Conservation (phyloP, 2,113 vertebrate species). For the Meles meles region DNA sequence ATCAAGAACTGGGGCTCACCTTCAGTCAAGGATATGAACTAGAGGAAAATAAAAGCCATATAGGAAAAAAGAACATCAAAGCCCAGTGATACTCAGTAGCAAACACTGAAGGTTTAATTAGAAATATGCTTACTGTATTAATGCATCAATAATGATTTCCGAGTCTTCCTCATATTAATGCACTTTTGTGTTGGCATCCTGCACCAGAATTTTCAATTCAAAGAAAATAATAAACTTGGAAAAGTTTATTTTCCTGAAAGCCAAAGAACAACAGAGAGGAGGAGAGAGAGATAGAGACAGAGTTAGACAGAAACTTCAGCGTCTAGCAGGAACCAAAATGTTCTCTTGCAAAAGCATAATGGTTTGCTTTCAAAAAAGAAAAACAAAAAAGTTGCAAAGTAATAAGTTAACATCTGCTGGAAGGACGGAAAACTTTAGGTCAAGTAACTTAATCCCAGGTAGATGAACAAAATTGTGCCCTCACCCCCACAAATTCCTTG, state of each 20-base stretch:
- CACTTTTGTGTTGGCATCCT: not conserved
- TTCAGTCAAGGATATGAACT: not conserved
- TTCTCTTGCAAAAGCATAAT: not conserved
- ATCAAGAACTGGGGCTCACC: not conserved
- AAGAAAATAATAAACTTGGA: not conserved
- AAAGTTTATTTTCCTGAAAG: conserved; percentile 23
- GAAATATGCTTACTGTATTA: not conserved
- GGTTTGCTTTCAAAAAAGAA: not conserved
- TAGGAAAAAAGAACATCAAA: not conserved
- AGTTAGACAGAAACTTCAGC: not conserved
- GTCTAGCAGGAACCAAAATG: not conserved
- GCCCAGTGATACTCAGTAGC: not conserved
- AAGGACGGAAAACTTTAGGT: not conserved
- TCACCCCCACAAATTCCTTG: not conserved
- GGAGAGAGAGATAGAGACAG: not conserved
- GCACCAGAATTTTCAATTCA: not conserved
- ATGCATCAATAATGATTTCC: not conserved
- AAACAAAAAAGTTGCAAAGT: not conserved
- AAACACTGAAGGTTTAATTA: not conserved
- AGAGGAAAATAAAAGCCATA: not conserved
- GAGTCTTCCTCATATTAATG: not conserved
- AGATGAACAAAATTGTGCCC: not conserved
- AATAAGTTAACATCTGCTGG: not conserved
- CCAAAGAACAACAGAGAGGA: not conserved
- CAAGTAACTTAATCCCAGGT: not conserved